A percentile compares a stretch with the other conserved stretches of the same genome.
phyloP scores from a whole-genome alignment of 2,113 vertebrate genomes.

The Ibidorhyncha struthersii region DNA sequence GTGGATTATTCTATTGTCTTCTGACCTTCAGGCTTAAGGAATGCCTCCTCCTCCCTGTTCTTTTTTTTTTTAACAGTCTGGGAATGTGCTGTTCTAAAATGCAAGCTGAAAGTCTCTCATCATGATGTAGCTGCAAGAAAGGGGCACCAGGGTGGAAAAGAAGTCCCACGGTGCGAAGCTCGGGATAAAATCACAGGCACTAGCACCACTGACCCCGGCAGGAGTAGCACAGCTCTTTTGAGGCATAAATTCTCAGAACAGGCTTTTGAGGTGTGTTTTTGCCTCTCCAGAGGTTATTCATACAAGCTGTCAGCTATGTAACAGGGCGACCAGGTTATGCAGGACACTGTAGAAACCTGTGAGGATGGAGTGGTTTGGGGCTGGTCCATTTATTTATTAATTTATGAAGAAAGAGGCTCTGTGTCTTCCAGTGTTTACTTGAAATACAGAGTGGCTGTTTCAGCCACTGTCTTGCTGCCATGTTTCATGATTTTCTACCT shows the following conservation, averaged over 20 bases:
- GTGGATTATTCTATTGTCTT: background rate
- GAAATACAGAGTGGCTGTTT: constrained; percentile 9
- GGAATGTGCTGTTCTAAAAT: background rate
- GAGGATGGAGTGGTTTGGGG: background rate
- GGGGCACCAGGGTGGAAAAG: background rate
- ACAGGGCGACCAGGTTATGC: background rate
- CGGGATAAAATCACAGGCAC: background rate
- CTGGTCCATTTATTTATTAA: constrained; percentile 10
- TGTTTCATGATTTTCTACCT: constrained; percentile 45
- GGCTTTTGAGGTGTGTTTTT: background rate
- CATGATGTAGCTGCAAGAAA: background rate
- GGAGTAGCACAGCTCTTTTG: fast-evolving
- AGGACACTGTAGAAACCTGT: background rate
- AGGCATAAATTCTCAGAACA: background rate
- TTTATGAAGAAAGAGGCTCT: constrained; percentile 2
- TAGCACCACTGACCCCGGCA: background rate
- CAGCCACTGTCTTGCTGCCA: background rate
- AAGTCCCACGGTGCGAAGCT: background rate
- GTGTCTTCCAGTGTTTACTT: constrained; percentile 22
- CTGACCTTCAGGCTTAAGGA: background rate
- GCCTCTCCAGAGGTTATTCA: background rate
- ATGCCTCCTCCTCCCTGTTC: background rate
- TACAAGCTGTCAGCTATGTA: background rate
- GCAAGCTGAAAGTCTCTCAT: background rate
- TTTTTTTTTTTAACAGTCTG: background rate